Evolutionary conservation across 2,888 invertebrate species (phyloP), one percentile per base, ranked within the genome.

Genomic region (Blera fallax): DNA sequence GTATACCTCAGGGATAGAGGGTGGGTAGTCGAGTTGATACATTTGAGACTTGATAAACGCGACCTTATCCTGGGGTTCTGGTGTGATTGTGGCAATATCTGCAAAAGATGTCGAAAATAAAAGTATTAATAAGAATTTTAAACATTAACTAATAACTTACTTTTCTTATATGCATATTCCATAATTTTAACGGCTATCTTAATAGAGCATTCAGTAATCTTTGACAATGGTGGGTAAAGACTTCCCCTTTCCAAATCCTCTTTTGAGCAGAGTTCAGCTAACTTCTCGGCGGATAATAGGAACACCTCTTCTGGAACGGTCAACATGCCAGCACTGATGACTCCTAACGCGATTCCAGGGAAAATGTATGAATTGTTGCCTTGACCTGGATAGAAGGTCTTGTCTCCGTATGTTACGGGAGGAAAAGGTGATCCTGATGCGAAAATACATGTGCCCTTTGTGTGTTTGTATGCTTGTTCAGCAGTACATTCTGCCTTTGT

Each of bases 401-500:
- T 95, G 0, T 97, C 98, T 87, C 96, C 95, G 78, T 95, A 93
- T 67, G 94, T 95, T 78, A 98, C 97, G 0, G 97, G 96, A 62
- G 95, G 94, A 93, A 99, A 99, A 11, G 99, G 99, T 27, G 98
- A 98, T 21, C 99, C 99, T 82, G 98, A 98, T 24, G 99, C 98
- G 93, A 99, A 99, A 84, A 99, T 94, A 69, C 96, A 97, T 83
- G 94, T 95, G 43, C 99, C 99, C 96, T 97, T 95, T 0, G 99
- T 98, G 90, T 95, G 93, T 45, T 92, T 94, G 93, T 99, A 99
- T 3, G 99, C 99, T 89, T 98, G 95, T 92, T 98, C 97, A n/a
- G 99, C 99, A n/a, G 99, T 99, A 91, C 99, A 99, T 93, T 99
- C 99, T 0, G 99, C 98, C 93, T 98, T 98, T 92, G 95, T 95